Conservation (phyloP, 1,140 invertebrate species). For the Apolygus lucorum region DNA sequence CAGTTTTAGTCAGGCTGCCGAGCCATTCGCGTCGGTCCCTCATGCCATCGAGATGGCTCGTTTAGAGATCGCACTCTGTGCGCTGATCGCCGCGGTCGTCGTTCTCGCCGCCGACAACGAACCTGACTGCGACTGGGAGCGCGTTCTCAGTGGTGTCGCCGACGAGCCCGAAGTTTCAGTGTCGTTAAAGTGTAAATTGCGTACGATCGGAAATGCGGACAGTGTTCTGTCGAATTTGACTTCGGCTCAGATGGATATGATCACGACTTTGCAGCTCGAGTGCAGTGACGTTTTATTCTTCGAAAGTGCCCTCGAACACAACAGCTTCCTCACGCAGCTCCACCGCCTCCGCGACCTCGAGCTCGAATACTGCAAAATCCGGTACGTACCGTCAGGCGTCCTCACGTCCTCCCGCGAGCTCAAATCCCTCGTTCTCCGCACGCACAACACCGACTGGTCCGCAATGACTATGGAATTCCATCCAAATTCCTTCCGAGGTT, state of each 20-base stretch:
- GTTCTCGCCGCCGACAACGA: slow-evolving; percentile 25
- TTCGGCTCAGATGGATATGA: slow-evolving; percentile 51
- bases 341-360: slow-evolving; percentile 56
- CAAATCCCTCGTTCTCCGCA: slow-evolving; percentile 56
- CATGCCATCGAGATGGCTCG: slow-evolving; percentile 7
- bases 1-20: slow-evolving; percentile 15
- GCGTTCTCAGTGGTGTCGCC: slow-evolving; percentile 52
- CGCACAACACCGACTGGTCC: slow-evolving; percentile 71
- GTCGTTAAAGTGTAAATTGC: slow-evolving; percentile 57
- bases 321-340: slow-evolving; percentile 54
- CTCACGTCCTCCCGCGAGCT: slow-evolving; percentile 58
- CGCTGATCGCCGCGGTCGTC: background rate
- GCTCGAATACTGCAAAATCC: slow-evolving; percentile 70
- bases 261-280: slow-evolving; percentile 57
- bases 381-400: slow-evolving; percentile 56
- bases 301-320: slow-evolving; percentile 58
- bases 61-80: slow-evolving; percentile 21
- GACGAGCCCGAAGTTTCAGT: slow-evolving; percentile 45
- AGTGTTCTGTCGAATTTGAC: slow-evolving; percentile 58
- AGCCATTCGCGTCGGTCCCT: slow-evolving; percentile 17
- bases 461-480: slow-evolving; percentile 66
- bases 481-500: slow-evolving; percentile 55
- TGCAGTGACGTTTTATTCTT: slow-evolving; percentile 73
- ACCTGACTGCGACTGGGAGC: slow-evolving; percentile 37
- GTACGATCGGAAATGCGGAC: slow-evolving; percentile 60